phyloP scores from a whole-genome alignment of 2,797 vertebrate genomes.

The Amblyopsis hoosieri region DNA sequence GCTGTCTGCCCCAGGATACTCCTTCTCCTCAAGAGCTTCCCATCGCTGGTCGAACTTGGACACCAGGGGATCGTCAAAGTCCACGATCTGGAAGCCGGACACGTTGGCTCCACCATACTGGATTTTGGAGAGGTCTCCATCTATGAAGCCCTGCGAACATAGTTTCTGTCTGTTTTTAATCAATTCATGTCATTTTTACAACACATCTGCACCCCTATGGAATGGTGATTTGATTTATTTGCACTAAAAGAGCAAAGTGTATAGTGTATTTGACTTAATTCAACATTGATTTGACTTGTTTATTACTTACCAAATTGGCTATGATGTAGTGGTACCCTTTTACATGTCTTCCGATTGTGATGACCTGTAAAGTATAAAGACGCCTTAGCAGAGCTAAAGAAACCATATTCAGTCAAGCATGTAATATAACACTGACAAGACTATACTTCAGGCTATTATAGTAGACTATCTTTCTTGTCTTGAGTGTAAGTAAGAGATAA shows the following conservation, averaged over 20 bases:
- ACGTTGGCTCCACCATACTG: conserved; percentile 98
- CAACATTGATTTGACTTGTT: too few relatives aligned
- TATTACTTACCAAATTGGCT: conserved; percentile 92
- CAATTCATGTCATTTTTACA: too few relatives aligned
- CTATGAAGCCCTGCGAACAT: conserved; percentile 88
- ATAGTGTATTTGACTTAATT: too few relatives aligned
- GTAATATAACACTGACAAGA: too few relatives aligned
- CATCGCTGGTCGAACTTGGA: conserved; percentile 98
- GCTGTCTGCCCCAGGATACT: conserved; percentile 96
- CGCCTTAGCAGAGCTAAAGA: neutral
- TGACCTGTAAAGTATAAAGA: conserved; percentile 80
- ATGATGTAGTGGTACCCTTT: conserved; percentile 99
- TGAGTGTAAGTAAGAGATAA: neutral
- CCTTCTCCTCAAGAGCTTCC: conserved; percentile 96
- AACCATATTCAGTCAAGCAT: too few relatives aligned
- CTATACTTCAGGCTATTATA: too few relatives aligned
- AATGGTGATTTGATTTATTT: neutral
- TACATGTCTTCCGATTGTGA: conserved; percentile 97
- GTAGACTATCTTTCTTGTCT: too few relatives aligned
- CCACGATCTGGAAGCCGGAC: conserved; percentile 98
- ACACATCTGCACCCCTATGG: too few relatives aligned
- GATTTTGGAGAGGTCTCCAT: conserved; percentile 97
- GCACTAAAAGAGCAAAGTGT: neutral
- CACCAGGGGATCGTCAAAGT: conserved; percentile 95
- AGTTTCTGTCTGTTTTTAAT: too few relatives aligned